Base-by-base conservation (phyloP, 2,797 vertebrate genomes). In the Gobio occitaniae region DNA sequence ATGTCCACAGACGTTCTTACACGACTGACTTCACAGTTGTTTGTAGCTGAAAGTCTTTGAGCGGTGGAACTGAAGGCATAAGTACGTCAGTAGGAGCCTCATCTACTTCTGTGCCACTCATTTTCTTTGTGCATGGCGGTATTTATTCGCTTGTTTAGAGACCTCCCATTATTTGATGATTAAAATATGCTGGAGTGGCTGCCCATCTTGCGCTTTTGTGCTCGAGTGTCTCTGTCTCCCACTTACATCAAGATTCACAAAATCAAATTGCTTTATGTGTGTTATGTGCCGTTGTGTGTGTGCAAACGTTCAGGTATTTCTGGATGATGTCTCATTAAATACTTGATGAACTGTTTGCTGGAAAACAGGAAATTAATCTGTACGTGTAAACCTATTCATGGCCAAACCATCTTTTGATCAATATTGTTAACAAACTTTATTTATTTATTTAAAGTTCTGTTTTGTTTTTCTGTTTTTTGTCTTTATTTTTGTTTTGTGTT, bases 21-120 rank as follows among this genome's bases (percentile, higher is more conserved):
- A 65, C 12, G 41, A 59, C 54, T 84, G 82, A 77, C 79, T 71
- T 72, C 54, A 82, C 63, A 21, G 50, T 52, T 44, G 69, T 82
- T 84, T 80, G 69, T 86, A 80, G 84, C 79, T 77, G 70, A 59
- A 56, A 77, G 41, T 85, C 76, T 87, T 85, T 41, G 36, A 85
- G 25, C 52, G 32, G 82, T 48, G 44, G 47, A 74, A 85, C 52
- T 19, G n/a, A 79, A 63, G 52, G 74, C 72, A 52, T 80, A 32
- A 78, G 87, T 21, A 19, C 15, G 75, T 83, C 77, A 47, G 71
- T 25, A 77, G 41, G 41, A 86, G 47, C n/a, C 48, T 15, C 16
- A 74, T 85, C n/a, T 47, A 80, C 29, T 71, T 59, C 3, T 41
- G n/a, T 85, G 12, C 48, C 41, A 50, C 75, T 70, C 69, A 41